Evolutionary conservation across 2,797 vertebrate genomes (phyloP), one percentile per base, ranked within the genome.

Genomic region (Huso huso): DNA sequence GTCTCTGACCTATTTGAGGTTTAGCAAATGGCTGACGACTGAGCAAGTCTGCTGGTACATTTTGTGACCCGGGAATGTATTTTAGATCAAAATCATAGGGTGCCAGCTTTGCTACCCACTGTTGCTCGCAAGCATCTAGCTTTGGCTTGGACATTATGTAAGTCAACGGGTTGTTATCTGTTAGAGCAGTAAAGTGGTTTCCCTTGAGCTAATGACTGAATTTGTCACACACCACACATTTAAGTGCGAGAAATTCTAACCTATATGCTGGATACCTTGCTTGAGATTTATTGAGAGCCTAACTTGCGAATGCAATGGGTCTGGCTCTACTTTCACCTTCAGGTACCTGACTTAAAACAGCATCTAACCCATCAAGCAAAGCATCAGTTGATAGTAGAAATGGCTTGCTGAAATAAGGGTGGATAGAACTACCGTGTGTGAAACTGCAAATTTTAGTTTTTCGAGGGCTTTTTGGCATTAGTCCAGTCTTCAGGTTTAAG

Each of bases 1-100:
- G 13, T 68, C 49, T n/a, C 49, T 68, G 63, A 65, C 62, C 55
- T 70, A 61, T 50, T 12, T 63, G 37, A 37, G 37, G 37, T 37
- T 37, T 37, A 37, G 37, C 37, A 37, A 37, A 37, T 37, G 37
- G 37, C 37, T 37, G 37, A 37, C 5, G 37, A 37, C 18, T 18
- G 18, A 18, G 2, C 18, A 18, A 18, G 18, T 18, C 18, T 18
- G 18, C 18, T 18, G 18, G 18, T 18, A 18, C 18, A 2, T 18
- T 18, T 18, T 18, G 18, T 18, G 18, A 18, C 18, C 1, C 2
- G 18, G 18, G 18, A 18, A 18, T 18, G 18, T 18, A 18, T 18
- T 18, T 18, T 18, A 1, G 18, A 18, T 18, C 18, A 18, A 18
- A 18, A 18, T 18, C 18, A 18, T 18, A 18, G 18, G 18, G 18